Evolutionary conservation across 2,113 vertebrate genomes (phyloP), one percentile per base, ranked within the genome.

Genomic region (Brachyhypopomus occidentalis): DNA sequence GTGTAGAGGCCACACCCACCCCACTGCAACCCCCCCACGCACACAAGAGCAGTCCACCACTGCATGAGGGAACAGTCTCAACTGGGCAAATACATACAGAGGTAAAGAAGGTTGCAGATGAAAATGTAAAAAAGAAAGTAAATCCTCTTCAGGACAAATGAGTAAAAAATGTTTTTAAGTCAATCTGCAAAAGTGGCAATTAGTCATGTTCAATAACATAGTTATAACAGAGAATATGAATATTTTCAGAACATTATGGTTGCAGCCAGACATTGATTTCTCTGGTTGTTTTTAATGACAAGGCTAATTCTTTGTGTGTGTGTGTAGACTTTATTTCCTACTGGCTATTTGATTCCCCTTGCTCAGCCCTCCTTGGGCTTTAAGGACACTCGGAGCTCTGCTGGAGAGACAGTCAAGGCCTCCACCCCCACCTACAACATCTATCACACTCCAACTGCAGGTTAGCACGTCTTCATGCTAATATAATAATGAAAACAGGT

Each of bases 301-400:
- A 48, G 20, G n/a, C 9, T 60, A 38, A 45, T n/a, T 30, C 16
- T 36, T 52, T 60, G 0, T 59, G 79, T 64, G 0, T 82, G 66
- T 75, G 20, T 84, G 25, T 89, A 98, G 97, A 90, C 94, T 45
- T 89, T 96, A 79, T 90, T 97, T 0, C 94, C 95, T 0, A 95
- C 97, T 19, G 95, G 96, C 69, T 99, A 97, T 86, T 90, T 97
- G 71, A 97, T 97, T 88, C 96, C 96, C 45, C 91, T 99, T 77
- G 86, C 95, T 70, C 96, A 96, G 84, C 85, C 92, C 38, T 78
- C 91, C 85, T 67, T 93, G 87, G 48, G 85, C 90, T 85, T 88
- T 88, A 91, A 88, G 72, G 89, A 95, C 86, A 73, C 84, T 85
- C 83, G 88, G 75, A 75, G 79, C 85, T 84, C 87, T 55, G 62